These are phyloP conservation scores for Phymastichus coffea DNA, from an alignment of 1,140 invertebrate genomes.

Conservation along the genomic window DNA sequence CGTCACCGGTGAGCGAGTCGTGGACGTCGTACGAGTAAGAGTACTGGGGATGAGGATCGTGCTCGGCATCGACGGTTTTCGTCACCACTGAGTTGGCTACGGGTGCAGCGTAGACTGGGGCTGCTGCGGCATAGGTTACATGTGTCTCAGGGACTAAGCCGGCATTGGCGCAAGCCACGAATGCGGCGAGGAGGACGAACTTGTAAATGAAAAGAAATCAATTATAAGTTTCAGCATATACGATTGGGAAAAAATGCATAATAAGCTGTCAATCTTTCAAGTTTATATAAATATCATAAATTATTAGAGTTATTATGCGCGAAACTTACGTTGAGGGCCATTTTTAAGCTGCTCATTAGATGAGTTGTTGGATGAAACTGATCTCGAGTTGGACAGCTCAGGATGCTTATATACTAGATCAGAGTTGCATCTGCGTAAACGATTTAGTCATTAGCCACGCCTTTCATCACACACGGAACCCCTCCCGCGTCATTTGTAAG, in stretches of 20 bases:
- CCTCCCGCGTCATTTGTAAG: too few species aligned
- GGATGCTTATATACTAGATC: conserved; percentile 17
- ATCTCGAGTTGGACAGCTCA: not conserved
- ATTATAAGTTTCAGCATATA: not conserved
- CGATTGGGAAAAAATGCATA: too few species aligned
- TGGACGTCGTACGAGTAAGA: conserved; percentile 58
- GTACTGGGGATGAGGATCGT: conserved; percentile 45
- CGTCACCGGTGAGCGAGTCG: conserved; percentile 56
- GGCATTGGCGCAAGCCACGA: conserved; percentile 49
- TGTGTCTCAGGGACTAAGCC: conserved; percentile 37
- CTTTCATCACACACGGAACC: too few species aligned
- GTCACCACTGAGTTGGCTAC: conserved; percentile 11
- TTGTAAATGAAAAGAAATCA: conserved; percentile 36
- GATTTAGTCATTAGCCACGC: too few species aligned
- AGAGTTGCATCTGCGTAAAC: not conserved
- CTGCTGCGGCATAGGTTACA: conserved; percentile 28
- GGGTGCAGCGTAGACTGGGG: not conserved
- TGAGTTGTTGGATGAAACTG: conserved; percentile 15
- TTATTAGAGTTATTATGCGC: not conserved
- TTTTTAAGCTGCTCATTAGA: conserved; percentile 9
- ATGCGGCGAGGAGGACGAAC: conserved; percentile 51
- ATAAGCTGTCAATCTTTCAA: too few species aligned
- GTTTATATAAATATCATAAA: too few species aligned
- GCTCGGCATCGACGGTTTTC: conserved; percentile 20
- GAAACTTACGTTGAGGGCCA: conserved; percentile 28